phyloP scores from a whole-genome alignment of 2,888 invertebrate genomes.

The Acleris emargana region DNA sequence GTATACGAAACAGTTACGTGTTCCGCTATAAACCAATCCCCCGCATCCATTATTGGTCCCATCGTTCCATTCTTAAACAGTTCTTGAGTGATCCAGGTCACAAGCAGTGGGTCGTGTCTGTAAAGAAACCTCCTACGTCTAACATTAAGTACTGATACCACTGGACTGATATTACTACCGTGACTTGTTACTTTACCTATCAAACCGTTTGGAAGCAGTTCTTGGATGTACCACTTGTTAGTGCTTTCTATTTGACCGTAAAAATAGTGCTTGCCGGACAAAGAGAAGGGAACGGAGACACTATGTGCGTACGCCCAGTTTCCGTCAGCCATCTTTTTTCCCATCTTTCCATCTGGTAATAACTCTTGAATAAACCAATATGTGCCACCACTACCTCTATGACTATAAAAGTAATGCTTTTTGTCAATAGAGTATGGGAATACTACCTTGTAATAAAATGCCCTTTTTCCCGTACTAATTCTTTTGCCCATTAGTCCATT shows the following conservation, averaged over 20 bases:
- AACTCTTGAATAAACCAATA: not conserved
- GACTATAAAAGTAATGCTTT: no score
- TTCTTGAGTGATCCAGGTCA: not conserved
- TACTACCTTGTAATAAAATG: no score
- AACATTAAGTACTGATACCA: not conserved
- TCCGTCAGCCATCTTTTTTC: not conserved
- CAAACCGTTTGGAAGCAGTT: not conserved
- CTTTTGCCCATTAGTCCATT: no score
- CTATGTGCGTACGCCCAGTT: not conserved
- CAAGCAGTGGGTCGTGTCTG: not conserved
- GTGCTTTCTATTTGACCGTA: not conserved
- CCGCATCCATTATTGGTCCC: not conserved
- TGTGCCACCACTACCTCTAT: no score
- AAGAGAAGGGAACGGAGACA: not conserved
- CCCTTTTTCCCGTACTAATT: no score
- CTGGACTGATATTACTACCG: not conserved
- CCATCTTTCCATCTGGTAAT: not conserved
- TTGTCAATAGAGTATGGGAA: no score
- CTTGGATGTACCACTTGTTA: not conserved
- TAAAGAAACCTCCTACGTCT: not conserved
- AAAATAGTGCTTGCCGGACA: not conserved
- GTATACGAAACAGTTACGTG: not conserved
- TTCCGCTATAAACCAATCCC: accelerated
- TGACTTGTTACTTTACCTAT: not conserved
- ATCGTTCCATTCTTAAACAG: not conserved